Evolutionary conservation across 2,888 invertebrate genomes (phyloP).

Genomic region (Zootermopsis nevadensis): DNA sequence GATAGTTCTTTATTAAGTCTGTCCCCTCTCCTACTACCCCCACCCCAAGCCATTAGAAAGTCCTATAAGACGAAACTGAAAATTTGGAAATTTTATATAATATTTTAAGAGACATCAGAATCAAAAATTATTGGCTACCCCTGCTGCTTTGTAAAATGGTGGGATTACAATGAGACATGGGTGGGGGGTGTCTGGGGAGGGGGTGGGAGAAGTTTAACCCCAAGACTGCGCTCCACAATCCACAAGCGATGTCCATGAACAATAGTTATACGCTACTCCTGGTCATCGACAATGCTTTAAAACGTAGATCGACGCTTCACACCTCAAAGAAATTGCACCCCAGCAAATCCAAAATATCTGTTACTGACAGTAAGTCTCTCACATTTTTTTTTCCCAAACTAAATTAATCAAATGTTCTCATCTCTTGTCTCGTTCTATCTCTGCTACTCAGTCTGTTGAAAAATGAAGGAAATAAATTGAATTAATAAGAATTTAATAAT

Average conservation of each 20-base stretch:
- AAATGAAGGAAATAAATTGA: constrained; percentile 27
- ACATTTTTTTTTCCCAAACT: constrained; percentile 13
- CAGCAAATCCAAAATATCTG: constrained; percentile 19
- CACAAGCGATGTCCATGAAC: neutral
- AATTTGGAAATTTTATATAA: no score
- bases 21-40: no score
- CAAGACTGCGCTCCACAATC: neutral
- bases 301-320: constrained; percentile 1
- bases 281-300: constrained; percentile 29
- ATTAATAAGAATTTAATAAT: constrained; percentile 42
- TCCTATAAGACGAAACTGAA: no score
- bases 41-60: no score
- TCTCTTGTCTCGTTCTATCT: neutral
- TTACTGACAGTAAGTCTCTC: constrained; percentile 28
- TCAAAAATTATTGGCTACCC: neutral
- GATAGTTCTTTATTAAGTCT: no score
- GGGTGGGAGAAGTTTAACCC: neutral
- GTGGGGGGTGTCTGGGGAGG: neutral
- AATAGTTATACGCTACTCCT: constrained; percentile 10
- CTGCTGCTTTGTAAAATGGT: constrained; percentile 12
- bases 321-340: constrained; percentile 19
- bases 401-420: constrained; percentile 7
- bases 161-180: neutral
- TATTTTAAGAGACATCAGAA: no score
- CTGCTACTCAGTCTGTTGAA: neutral